phyloP scores from a whole-genome alignment of 1,140 invertebrate genomes.

The Uloborus diversus region DNA sequence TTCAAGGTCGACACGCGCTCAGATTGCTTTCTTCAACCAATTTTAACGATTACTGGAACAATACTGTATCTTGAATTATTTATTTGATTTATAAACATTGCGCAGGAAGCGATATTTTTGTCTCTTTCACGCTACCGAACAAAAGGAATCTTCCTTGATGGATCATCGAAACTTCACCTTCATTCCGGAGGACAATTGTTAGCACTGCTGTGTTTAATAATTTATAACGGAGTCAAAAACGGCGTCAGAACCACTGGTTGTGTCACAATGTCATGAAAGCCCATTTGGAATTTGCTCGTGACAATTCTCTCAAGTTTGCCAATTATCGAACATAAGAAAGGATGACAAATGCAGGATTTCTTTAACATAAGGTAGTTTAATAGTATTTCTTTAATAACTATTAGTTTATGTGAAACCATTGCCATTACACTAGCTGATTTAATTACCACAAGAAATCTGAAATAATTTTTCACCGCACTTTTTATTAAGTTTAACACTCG shows the following conservation, averaged over 20 bases:
- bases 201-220: constrained; percentile 27
- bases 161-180: constrained; percentile 24
- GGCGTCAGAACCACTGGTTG: neutral
- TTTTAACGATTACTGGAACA: constrained; percentile 52
- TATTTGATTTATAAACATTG: constrained; percentile 44
- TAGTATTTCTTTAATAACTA: no score
- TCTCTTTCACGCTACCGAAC: constrained; percentile 23
- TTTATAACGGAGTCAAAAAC: neutral
- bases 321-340: no score
- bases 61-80: constrained; percentile 46
- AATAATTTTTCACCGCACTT: no score
- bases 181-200: constrained; percentile 11
- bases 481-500: no score
- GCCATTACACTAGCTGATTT: no score
- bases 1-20: constrained; percentile 48
- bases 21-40: constrained; percentile 28
- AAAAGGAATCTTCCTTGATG: constrained; percentile 28
- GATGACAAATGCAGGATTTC: no score
- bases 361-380: no score
- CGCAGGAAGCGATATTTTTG: constrained; percentile 50
- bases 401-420: no score
- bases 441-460: no score
- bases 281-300: constrained; percentile 3
- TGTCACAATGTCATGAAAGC: neutral
- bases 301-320: no score